Evolutionary conservation across 1,140 invertebrate species (phyloP), one percentile per base, ranked within the genome.

Genomic region (Drosophila insularis): DNA sequence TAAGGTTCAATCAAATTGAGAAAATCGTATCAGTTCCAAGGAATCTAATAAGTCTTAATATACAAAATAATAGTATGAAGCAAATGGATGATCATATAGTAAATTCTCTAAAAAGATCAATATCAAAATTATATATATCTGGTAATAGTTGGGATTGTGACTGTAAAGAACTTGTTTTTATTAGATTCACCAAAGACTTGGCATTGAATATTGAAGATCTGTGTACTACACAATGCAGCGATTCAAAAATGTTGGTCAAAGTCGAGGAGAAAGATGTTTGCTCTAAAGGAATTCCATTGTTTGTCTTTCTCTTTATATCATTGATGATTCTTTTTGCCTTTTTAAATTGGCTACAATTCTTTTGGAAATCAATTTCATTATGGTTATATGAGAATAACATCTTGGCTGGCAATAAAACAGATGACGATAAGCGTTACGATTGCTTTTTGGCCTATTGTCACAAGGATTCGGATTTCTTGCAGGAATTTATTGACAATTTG

Each of bases 371-470:
- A 2, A 35, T 56, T 17, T 32, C 27, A 10, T 4, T 56, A 14
- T 56, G 31, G 31, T 35, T 56, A 1, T 56, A 32, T 14, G 23
- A 56, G 3, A 32, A 56, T 31, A 56, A 56, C 7, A 2, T 32
- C 2, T 10, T 56, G 27, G 27, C 11, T n/a, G 10, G n/a, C 6
- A 56, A 10, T 0, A 56, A 32, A 56, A 13, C 3, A 4, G 54
- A 56, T 56, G n/a, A 31, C n/a, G 1, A 56, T 14, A 56, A 56
- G 31, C n/a, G 13, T 8, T 56, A 32, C 27, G 54, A 56, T 56
- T 31, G 54, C 14, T 56, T 56, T 14, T n/a, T 56, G 54, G 54
- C 54, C 31, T 56, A 32, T 5, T 32, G 27, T 11, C 54, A 56
- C 13, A 56, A 56, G 31, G 54, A 56, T 14, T 31, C 54, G 2